Conservation (phyloP, 2,888 invertebrate genomes). For the Amphiduros pacificus region DNA sequence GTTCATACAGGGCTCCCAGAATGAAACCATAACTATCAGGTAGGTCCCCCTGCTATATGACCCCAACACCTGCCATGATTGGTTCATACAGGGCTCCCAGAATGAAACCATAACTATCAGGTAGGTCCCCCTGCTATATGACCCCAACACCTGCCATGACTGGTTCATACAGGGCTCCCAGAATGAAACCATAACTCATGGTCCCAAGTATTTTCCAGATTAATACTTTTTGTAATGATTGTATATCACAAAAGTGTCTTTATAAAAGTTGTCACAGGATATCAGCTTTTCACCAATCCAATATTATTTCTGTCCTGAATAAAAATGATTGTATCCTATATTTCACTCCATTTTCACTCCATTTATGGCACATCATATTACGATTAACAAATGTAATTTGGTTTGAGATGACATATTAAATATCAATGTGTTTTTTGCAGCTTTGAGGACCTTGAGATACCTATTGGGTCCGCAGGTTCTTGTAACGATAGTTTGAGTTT, state of each 20-base stretch:
- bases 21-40: conserved; percentile 30
- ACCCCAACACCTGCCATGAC: too few species aligned
- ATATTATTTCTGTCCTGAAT: too few species aligned
- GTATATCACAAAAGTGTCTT: too few species aligned
- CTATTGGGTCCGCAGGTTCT: not conserved
- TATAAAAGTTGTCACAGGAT: too few species aligned
- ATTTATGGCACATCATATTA: not conserved
- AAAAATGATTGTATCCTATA: too few species aligned
- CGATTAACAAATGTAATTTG: not conserved
- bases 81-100: conserved; percentile 13
- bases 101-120: conserved; percentile 29
- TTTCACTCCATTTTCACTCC: not conserved
- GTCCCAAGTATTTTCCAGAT: not conserved
- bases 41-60: too few species aligned
- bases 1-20: conserved; percentile 13
- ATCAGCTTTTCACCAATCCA: too few species aligned
- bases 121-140: too few species aligned
- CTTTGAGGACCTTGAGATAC: conserved; percentile 26
- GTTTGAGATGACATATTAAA: not conserved
- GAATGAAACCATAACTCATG: conserved; percentile 21
- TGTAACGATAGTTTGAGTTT: conserved; percentile 19
- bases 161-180: conserved; percentile 14
- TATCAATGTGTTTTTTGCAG: conserved; percentile 16
- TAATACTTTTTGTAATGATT: too few species aligned
- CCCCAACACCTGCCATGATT: too few species aligned